Evolutionary conservation across 2,113 vertebrate genomes (phyloP).

Genomic region (Sapajus apella): DNA sequence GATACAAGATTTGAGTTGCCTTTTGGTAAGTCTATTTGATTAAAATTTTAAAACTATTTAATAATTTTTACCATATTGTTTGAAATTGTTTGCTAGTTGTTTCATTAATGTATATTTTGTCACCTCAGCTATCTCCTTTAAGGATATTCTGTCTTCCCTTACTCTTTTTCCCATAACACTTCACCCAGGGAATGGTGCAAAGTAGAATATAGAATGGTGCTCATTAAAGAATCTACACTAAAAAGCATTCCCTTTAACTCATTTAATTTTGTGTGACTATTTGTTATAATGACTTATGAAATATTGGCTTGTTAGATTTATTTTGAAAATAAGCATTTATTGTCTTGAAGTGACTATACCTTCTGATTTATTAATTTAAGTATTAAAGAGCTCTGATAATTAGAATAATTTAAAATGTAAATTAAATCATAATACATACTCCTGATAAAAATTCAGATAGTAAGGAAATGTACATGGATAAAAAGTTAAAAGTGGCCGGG

Average conservation of each 20-base stretch:
- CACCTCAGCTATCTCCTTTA: not conserved
- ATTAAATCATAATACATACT: not conserved
- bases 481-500: not conserved
- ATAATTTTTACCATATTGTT: not conserved
- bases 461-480: not conserved
- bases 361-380: slow-evolving; percentile 23
- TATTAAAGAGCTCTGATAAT: not conserved
- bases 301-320: slow-evolving; percentile 41
- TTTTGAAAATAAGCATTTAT: slow-evolving; percentile 54
- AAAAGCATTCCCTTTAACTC: not conserved
- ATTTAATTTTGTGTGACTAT: slow-evolving; percentile 3
- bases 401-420: slow-evolving; percentile 21
- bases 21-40: slow-evolving; percentile 90
- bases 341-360: not conserved
- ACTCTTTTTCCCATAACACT: not conserved
- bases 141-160: not conserved
- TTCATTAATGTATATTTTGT: slow-evolving; percentile 2
- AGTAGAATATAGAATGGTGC: not conserved
- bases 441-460: slow-evolving; percentile 29
- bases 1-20: slow-evolving; percentile 97
- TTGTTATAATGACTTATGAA: slow-evolving; percentile 32
- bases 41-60: slow-evolving; percentile 19
- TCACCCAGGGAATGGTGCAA: not conserved
- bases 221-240: slow-evolving; percentile 24
- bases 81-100: slow-evolving; percentile 1